phyloP scores from a whole-genome alignment of 2,113 vertebrate species.

The Microcebus lehilahytsara region DNA sequence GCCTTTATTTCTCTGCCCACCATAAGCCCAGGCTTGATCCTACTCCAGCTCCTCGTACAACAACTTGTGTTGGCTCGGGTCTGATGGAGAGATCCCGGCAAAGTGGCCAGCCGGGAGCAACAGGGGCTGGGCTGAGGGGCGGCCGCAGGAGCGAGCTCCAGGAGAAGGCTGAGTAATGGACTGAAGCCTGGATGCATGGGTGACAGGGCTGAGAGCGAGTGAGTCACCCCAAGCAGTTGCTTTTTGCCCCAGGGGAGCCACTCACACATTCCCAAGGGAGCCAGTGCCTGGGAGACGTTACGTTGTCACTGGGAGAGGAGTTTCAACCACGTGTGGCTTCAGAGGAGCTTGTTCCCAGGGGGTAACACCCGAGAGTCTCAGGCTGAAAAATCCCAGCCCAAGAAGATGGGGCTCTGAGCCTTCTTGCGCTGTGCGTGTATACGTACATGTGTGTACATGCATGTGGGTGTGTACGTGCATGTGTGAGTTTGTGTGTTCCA shows the following conservation, averaged over 20 bases:
- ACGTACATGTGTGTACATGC: no score
- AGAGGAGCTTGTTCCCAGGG: constrained; percentile 40
- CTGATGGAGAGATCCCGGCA: background rate
- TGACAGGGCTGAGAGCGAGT: background rate
- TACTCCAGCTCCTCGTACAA: background rate
- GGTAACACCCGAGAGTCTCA: constrained; percentile 37
- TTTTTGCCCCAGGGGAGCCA: constrained; percentile 16
- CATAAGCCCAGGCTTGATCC: background rate
- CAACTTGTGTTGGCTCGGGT: background rate
- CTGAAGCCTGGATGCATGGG: background rate
- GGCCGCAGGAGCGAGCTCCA: background rate
- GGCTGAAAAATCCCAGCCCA: background rate
- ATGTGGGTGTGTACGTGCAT: no score
- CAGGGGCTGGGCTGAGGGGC: background rate
- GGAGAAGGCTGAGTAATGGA: constrained; percentile 3
- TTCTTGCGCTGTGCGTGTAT: background rate
- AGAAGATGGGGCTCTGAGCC: background rate
- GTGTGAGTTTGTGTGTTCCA: background rate
- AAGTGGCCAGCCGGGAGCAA: background rate
- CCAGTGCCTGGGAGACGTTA: constrained; percentile 27
- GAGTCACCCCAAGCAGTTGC: constrained; percentile 45
- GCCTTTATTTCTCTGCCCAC: background rate
- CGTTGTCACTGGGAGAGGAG: background rate
- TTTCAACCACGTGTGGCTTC: constrained; percentile 56
- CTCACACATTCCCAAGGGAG: constrained; percentile 59